Evolutionary conservation across 2,113 vertebrate species (phyloP), one percentile per base, ranked within the genome.

Genomic region (Marcusenius ussheri): DNA sequence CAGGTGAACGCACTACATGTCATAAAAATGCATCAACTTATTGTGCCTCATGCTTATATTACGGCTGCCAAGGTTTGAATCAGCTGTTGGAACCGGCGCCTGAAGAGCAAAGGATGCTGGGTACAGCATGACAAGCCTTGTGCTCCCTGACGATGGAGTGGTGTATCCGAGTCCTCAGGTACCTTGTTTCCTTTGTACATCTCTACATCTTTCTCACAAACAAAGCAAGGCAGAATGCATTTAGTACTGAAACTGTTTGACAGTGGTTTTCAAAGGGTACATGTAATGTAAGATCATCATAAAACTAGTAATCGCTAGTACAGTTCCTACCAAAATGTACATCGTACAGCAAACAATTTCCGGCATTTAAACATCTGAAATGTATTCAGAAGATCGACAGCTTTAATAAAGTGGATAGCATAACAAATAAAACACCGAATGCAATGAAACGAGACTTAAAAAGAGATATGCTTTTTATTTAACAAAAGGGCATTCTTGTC

Each of bases 391-490:
- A 31, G 9, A 66, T 70, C 5, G 35, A 42, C 15, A 19, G 13
- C 6, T 80, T 35, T 80, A 80, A 80, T 80, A 35, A 80, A 80
- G 31, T 80, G 17, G 74, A 42, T 2, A 19, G 74, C 74, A 19
- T 42, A 11, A 19, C 66, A 4, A 17, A 19, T 19, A 42, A 42
- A 42, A 39, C 74, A 7, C 35, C 5, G 10, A 80, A 42, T 1
- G n/a, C 31, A 42, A 39, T 80, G 74, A 39, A 80, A 80, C 13
- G 35, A 80, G 74, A 80, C 74, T 80, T 19, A 85, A 49, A 80
- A 91, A 95, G 83, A 95, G 94, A 95, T 95, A 92, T 94, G 93
- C 35, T 94, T 95, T 93, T 94, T 93, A 90, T 94, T 96, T 93
- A 93, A 95, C 95, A 95, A 91, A 94, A 85, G 46, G 94, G 92